Evolutionary conservation across 1,140 invertebrate species (phyloP), one percentile per base, ranked within the genome.

Genomic region (Drosophila quadrilineata): DNA sequence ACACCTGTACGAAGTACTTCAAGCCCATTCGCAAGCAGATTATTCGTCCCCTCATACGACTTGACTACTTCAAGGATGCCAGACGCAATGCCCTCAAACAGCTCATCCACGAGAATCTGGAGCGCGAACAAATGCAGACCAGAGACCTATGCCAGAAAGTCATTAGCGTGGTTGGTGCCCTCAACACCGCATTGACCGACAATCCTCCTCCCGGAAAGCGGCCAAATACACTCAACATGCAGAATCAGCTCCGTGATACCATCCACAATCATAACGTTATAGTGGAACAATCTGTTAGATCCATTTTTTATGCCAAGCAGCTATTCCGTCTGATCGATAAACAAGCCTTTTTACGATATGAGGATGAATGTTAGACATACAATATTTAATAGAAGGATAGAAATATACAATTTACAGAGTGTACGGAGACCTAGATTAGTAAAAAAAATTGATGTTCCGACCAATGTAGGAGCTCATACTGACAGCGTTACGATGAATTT

Each of bases 261-360:
- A 26, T 59, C 3, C 62, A 80, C 22, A 72, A 68, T 8, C 73
- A 80, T 43, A 50, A 84, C 29, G 38, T 69, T 0, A 76, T 88
- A 21, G 17, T 88, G 17, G 85, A 87, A 38, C 77, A 88, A 31
- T 88, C 85, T 1, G 79, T 88, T 21, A 75, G 85, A 3, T 88
- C 85, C 2, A 68, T 88, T 1, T 67, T 50, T 49, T 88, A 88
- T 36, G 75, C 86, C 60, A 85, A 85, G 50, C 48, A 86, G 29
- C 43, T 86, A 3, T 86, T 73, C 6, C 80, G 59, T 2, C 62
- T 85, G 0, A 52, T 85, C 4, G 63, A 79, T 49, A 70, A 84
- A 26, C 71, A 75, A 80, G 19, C 74, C 79, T 17, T 60, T 74
- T 35, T 71, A 63, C 19, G 77, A n/a, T n/a, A n/a, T n/a, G n/a